Conservation (phyloP, 1,140 invertebrate species). For the Dryas iulia region DNA sequence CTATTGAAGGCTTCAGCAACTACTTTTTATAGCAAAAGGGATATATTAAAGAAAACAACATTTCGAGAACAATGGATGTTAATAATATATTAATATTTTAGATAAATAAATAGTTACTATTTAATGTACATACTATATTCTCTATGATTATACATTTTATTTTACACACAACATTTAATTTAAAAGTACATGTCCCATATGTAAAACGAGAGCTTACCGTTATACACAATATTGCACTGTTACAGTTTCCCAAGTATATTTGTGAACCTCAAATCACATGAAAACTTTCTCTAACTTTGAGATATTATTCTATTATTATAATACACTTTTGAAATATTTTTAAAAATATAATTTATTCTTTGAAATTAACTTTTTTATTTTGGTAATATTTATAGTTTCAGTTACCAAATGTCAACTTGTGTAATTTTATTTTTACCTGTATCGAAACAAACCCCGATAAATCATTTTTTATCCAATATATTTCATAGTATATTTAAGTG, state of each 20-base stretch:
- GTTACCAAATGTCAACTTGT: background rate
- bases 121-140: conserved; percentile 50
- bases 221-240: conserved; percentile 28
- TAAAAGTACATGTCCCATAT: conserved; percentile 28
- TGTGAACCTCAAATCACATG: background rate
- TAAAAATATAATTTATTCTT: background rate
- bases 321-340: background rate
- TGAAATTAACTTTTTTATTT: too few relatives aligned
- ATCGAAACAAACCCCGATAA: background rate
- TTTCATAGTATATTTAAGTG: background rate
- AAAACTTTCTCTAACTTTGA: background rate
- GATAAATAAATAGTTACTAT: conserved; percentile 57
- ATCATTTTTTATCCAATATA: background rate
- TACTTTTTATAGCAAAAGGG: too few relatives aligned
- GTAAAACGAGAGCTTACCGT: conserved; percentile 1
- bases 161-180: conserved; percentile 51
- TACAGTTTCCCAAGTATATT: background rate
- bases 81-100: conserved; percentile 64
- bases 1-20: too few relatives aligned
- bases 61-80: conserved; percentile 35
- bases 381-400: too few relatives aligned
- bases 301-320: conserved; percentile 1
- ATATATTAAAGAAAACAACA: conserved; percentile 1
- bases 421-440: background rate
- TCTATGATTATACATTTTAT: conserved; percentile 55